Base-by-base conservation (phyloP, 2,888 invertebrate species). In the Gandaritis pyraliata region DNA sequence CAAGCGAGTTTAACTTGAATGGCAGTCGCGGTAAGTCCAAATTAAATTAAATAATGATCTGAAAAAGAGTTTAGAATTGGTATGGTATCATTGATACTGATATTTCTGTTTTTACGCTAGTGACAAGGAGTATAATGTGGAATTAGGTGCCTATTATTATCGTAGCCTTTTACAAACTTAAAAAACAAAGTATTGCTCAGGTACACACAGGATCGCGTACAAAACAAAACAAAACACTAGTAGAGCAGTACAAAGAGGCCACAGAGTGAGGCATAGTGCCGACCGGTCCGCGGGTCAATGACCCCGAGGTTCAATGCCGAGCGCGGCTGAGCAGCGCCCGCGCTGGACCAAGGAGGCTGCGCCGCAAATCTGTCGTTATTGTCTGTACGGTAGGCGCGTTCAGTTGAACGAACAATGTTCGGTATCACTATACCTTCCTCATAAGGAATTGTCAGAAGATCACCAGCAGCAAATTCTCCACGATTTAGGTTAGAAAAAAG, bases 241-340 rank as follows among this genome's bases (percentile, higher is more conserved):
- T 45, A 59, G 47, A 51, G 33, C 23, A n/a, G 58, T 50, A 62
- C 62, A 62, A 62, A 58, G 58, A 30, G 49, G n/a, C 33, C 54
- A 54, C 50, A 58, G 58, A 15, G 1, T 39, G 30, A 13, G 3
- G 29, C 36, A 30, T 11, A 57, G 41, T 46, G 11, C 0, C 43
- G 43, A 63, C 63, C 63, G 63, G 63, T 63, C 58, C 50, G 55
- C 57, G 58, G 62, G 58, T 63, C 55, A 48, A 38, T 13, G 63
- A 58, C 58, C 63, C 46, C 43, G 39, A 51, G 55, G 63, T 63
- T 63, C 63, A 63, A 59, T 63, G 63, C 58, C 63, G 58, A 50
- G 54, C 36, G 41, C 16, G 43, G 51, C 38, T 33, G 43, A 29
- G 29, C 30, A 6, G 50, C 38, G 51, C 57, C 57, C 18, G 49